These are phyloP conservation scores for Aphyosemion australe DNA, from an alignment of 2,113 vertebrate species.

Conservation along the genomic window DNA sequence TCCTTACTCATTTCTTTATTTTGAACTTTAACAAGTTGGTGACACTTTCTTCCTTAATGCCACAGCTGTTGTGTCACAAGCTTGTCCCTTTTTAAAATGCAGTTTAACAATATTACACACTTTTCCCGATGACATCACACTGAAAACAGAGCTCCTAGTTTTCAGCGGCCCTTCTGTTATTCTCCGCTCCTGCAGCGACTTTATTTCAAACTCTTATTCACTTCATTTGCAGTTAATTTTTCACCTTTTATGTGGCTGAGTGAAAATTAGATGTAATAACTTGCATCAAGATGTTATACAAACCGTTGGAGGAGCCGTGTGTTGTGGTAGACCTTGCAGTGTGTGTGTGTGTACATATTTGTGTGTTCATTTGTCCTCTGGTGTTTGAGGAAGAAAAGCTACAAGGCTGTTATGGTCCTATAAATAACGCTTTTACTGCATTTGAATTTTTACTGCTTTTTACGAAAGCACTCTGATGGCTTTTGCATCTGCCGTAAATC, in stretches of 20 bases:
- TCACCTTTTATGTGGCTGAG: conserved; percentile 68
- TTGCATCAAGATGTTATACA: conserved; percentile 52
- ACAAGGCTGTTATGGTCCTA: conserved; percentile 78
- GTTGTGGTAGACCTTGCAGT: conserved; percentile 38
- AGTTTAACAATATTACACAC: conserved; percentile 72
- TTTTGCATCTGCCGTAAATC: conserved; percentile 68
- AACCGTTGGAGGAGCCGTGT: conserved; percentile 37
- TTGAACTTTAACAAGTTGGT: conserved; percentile 64
- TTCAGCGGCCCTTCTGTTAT: conserved; percentile 36
- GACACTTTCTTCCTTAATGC: conserved; percentile 69
- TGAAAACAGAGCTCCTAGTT: conserved; percentile 57
- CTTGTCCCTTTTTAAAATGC: conserved; percentile 45
- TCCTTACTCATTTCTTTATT: conserved; percentile 54
- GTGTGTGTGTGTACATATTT: conserved; percentile 46
- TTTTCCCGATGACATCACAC: conserved; percentile 79
- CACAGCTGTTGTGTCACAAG: conserved; percentile 67
- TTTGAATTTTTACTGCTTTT: conserved; percentile 74
- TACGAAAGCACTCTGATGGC: conserved; percentile 68
- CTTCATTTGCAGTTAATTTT: conserved; percentile 67
- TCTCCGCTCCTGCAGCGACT: conserved; percentile 26
- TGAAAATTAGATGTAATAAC: conserved; percentile 40
- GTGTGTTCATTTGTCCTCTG: conserved; percentile 68
- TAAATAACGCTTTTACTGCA: conserved; percentile 81
- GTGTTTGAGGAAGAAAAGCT: conserved; percentile 80
- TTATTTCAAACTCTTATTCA: conserved; percentile 64